Conservation (phyloP, 2,888 invertebrate genomes). For the Temnothorax rugatulus region DNA sequence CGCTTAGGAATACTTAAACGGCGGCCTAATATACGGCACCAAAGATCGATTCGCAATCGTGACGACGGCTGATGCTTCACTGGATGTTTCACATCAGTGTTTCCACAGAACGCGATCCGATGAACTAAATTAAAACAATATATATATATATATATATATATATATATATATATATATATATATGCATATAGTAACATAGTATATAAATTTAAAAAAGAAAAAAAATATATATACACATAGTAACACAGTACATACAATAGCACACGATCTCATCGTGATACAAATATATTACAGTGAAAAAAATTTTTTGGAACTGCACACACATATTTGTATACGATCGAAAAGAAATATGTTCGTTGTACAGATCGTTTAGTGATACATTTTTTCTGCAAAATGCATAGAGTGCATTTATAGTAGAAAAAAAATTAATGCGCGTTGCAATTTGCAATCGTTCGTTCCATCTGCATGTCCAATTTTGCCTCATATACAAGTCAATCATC, state of each 20-base stretch:
- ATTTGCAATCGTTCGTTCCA: slow-evolving; percentile 8
- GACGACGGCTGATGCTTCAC: slow-evolving; percentile 15
- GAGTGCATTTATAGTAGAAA: slow-evolving; percentile 8
- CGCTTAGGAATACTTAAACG: slow-evolving; percentile 76
- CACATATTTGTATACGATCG: neutral
- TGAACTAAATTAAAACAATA: slow-evolving; percentile 20
- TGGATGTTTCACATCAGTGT: neutral
- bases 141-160: too few relatives aligned
- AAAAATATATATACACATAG: too few relatives aligned
- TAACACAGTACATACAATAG: too few relatives aligned
- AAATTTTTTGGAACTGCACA: neutral
- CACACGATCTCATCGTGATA: neutral
- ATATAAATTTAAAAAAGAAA: slow-evolving; percentile 13
- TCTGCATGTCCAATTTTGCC: slow-evolving; percentile 32
- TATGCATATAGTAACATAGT: too few relatives aligned
- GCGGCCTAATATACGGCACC: slow-evolving; percentile 46
- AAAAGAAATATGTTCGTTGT: slow-evolving; percentile 15
- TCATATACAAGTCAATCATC: slow-evolving; percentile 21
- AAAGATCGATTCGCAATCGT: slow-evolving; percentile 32
- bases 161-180: too few relatives aligned
- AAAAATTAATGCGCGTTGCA: slow-evolving; percentile 33
- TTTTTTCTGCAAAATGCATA: slow-evolving; percentile 6
- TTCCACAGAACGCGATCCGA: neutral
- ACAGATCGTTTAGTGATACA: neutral
- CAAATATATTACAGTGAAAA: neutral